These are phyloP conservation scores for Archips xylosteana DNA, from an alignment of 2,888 invertebrate species.

Conservation along the genomic window DNA sequence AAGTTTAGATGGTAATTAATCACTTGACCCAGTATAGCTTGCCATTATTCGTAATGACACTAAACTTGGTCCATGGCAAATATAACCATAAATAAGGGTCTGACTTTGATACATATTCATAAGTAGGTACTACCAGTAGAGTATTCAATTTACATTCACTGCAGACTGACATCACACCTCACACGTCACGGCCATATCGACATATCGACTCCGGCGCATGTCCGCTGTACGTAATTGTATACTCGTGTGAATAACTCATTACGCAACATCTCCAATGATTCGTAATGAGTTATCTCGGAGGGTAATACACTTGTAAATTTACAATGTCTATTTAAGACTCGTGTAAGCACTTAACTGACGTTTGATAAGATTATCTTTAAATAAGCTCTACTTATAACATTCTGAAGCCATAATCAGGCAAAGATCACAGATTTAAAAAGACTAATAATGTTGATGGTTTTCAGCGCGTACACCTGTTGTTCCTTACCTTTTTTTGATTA, in stretches of 20 bases:
- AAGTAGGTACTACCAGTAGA: background rate
- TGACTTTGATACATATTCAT: background rate
- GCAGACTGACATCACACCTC: background rate
- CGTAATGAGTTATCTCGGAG: background rate
- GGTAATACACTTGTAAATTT: background rate
- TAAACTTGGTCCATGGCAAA: no score
- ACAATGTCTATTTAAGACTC: background rate
- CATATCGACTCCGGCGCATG: slow-evolving; percentile 10
- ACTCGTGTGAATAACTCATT: background rate
- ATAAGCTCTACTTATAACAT: no score
- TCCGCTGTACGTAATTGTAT: background rate
- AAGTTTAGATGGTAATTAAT: no score
- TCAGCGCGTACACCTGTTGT: no score
- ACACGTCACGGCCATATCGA: background rate
- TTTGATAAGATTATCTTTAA: background rate
- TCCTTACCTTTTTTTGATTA: no score
- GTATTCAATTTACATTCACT: background rate
- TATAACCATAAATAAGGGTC: background rate
- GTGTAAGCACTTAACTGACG: background rate
- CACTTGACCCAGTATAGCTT: no score
- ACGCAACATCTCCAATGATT: background rate
- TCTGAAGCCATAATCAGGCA: no score
- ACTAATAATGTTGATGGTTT: no score
- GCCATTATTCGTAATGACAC: no score
- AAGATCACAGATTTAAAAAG: no score